These are phyloP conservation scores for Dryoscopus gambensis DNA, from an alignment of 2,113 vertebrate species.

Conservation along the genomic window DNA sequence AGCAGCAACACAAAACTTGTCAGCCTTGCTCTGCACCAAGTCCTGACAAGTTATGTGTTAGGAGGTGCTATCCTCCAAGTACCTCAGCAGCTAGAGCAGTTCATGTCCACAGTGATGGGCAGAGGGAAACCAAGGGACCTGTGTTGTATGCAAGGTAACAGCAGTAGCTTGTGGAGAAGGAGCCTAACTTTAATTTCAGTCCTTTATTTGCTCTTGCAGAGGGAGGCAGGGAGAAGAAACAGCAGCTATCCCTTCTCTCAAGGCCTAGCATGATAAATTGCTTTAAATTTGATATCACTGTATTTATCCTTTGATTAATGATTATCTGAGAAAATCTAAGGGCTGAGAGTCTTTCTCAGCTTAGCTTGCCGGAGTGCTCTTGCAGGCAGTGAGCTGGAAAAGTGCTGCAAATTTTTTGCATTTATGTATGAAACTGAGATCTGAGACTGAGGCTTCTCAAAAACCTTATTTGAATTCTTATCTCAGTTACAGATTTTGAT, in stretches of 20 bases:
- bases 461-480: slow-evolving; percentile 1
- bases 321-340: slow-evolving; percentile 15
- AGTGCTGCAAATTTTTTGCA: background rate
- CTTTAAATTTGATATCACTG: background rate
- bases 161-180: background rate
- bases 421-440: slow-evolving; percentile 15
- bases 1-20: slow-evolving; percentile 31
- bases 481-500: background rate
- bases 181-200: background rate
- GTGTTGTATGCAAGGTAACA: background rate
- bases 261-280: background rate
- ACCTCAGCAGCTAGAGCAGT: background rate
- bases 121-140: background rate
- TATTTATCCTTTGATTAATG: background rate
- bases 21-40: background rate
- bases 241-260: background rate
- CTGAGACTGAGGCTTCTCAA: background rate
- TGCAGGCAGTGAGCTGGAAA: background rate
- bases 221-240: background rate
- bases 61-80: background rate
- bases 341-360: background rate
- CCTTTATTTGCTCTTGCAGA: background rate
- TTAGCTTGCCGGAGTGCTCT: background rate
- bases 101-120: background rate
- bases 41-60: background rate